Percentiles rank a stretch among this genome's conserved stretches.
phyloP scores from a whole-genome alignment of 2,888 invertebrate species.

The Drosophila barbarae region DNA sequence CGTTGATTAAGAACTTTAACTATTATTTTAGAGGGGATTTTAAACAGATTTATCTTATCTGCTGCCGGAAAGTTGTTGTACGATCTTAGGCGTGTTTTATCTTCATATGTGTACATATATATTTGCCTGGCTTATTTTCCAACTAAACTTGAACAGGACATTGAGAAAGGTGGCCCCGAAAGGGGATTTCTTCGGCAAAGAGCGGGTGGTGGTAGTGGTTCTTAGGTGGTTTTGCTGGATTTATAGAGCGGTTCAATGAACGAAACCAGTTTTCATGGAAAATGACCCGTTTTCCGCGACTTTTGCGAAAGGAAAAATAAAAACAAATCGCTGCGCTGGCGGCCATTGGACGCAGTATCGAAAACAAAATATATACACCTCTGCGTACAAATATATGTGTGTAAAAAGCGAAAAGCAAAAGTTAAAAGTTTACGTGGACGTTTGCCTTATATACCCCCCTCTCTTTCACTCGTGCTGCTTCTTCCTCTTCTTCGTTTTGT shows the following conservation, averaged over 20 bases:
- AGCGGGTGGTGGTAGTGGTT: conserved; percentile 12
- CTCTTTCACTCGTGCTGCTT: conserved; percentile 14
- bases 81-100: not conserved
- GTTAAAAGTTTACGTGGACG: conserved; percentile 77
- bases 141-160: not conserved
- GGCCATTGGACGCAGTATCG: not conserved
- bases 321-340: conserved; percentile 2
- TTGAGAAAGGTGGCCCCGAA: not conserved
- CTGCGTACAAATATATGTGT: not conserved
- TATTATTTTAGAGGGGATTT: not conserved
- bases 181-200: not conserved
- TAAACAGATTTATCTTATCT: conserved; percentile 9
- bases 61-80: not conserved
- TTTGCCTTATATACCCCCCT: conserved; percentile 52
- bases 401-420: conserved; percentile 46
- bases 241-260: conserved; percentile 31
- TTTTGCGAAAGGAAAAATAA: conserved; percentile 1
- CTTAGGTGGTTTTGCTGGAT: conserved; percentile 14
- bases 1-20: not conserved
- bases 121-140: not conserved
- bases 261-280: conserved; percentile 28
- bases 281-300: conserved; percentile 25
- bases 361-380: conserved; percentile 5
- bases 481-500: conserved; percentile 50
- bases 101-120: too few species aligned